A percentile compares a stretch with the other conserved stretches of the same genome.
Evolutionary conservation across 2,113 vertebrate genomes (phyloP).

Genomic region (Lagenorhynchus albirostris): DNA sequence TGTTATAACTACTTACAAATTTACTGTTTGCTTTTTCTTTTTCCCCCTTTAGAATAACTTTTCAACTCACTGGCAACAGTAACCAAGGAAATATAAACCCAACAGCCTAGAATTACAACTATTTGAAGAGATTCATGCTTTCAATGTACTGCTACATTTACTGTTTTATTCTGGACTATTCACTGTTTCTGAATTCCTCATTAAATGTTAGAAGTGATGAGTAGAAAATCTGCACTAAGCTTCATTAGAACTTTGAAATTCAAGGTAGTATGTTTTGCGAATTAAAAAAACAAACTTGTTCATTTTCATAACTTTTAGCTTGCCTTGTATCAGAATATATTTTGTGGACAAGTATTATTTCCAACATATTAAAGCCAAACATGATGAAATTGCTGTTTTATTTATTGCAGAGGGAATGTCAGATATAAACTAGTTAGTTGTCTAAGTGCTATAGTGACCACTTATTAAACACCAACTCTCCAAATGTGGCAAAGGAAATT

Average conservation of each 20-base stretch:
- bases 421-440: not conserved
- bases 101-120: slow-evolving; percentile 36
- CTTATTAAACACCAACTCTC: slow-evolving; percentile 69
- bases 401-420: not conserved
- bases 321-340: not conserved
- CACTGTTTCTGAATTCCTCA: not conserved
- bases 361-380: not conserved
- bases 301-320: not conserved
- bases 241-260: not conserved
- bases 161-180: slow-evolving; percentile 49
- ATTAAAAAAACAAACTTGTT: not conserved
- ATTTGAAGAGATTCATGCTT: not conserved
- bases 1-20: slow-evolving; percentile 7
- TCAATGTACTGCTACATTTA: not conserved
- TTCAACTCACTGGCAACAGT: slow-evolving; percentile 50
- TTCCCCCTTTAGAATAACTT: slow-evolving; percentile 35
- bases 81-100: slow-evolving; percentile 59
- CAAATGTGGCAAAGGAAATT: slow-evolving; percentile 65
- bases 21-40: not conserved
- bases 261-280: not conserved
- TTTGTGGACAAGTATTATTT: not conserved
- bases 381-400: slow-evolving; percentile 38
- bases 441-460: slow-evolving; percentile 49
- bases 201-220: not conserved
- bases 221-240: not conserved